These are phyloP conservation scores for Theonella swinhoei DNA, from an alignment of 37 sponge, comb jelly and placozoan species.

Conservation along the genomic window DNA sequence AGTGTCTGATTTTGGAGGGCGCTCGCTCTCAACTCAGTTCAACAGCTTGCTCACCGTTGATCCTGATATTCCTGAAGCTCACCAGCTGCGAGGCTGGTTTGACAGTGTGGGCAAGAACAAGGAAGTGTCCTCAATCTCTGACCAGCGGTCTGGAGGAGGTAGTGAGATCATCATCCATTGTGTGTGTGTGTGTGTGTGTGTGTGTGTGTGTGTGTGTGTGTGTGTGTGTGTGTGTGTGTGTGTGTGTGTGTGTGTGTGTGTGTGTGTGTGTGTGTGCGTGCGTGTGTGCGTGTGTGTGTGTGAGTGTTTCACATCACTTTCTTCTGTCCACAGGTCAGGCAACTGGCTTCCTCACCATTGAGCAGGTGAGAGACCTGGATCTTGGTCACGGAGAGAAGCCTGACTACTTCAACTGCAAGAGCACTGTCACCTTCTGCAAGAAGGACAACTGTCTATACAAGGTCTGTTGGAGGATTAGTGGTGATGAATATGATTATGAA, in stretches of 20 bases:
- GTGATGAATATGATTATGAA: no score
- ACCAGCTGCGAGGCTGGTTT: conserved; percentile 84
- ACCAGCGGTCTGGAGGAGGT: conserved; percentile 27
- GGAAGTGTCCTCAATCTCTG: conserved; percentile 60
- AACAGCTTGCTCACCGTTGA: conserved; percentile 42
- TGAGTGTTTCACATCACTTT: no score
- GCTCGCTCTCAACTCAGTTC: conserved; percentile 50
- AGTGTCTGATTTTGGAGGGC: conserved; percentile 91
- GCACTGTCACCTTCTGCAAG: conserved; percentile 57
- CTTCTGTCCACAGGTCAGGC: background rate
- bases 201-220: background rate
- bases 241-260: background rate
- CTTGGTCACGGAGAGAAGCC: conserved; percentile 86
- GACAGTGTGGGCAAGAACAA: conserved; percentile 72
- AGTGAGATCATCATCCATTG: background rate
- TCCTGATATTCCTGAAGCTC: conserved; percentile 81
- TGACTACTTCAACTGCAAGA: conserved; percentile 72
- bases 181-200: background rate
- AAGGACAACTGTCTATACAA: conserved; percentile 88
- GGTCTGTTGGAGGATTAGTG: no score
- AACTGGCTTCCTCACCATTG: conserved; percentile 23
- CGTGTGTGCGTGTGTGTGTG: no score
- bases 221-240: no score
- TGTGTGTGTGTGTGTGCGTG: no score
- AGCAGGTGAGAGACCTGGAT: conserved; percentile 65